Percentiles rank a stretch among this genome's conserved stretches.
Conservation (phyloP, 1,140 invertebrate species). For the Drosophila repleta region DNA sequence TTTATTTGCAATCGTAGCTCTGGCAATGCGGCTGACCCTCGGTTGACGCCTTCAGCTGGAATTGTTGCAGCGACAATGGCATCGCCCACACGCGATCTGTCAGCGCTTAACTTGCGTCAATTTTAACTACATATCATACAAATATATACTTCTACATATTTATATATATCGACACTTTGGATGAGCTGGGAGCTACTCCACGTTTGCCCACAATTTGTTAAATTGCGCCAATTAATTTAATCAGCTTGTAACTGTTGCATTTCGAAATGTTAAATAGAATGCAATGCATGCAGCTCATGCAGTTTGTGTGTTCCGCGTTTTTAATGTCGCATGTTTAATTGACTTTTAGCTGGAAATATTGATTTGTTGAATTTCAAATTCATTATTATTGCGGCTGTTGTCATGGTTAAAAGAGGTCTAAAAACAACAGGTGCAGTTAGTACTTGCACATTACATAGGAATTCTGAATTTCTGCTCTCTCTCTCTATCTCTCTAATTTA, state of each 20-base stretch:
- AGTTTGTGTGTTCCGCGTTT: conserved; percentile 53
- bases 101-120: conserved; percentile 23
- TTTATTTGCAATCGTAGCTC: conserved; percentile 61
- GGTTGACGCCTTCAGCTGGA: conserved; percentile 48
- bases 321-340: conserved; percentile 56
- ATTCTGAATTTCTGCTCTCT: neutral
- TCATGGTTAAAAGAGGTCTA: neutral
- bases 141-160: conserved; percentile 19
- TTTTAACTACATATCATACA: conserved; percentile 16
- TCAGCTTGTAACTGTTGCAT: conserved; percentile 41
- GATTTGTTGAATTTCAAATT: conserved; percentile 71
- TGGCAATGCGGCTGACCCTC: conserved; percentile 58
- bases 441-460: neutral
- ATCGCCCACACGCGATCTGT: conserved; percentile 68
- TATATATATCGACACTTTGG: neutral
- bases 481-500: too few species aligned
- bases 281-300: conserved; percentile 51
- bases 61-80: conserved; percentile 28
- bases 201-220: conserved; percentile 33
- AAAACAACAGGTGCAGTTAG: too few species aligned
- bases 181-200: neutral
- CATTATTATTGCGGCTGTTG: conserved; percentile 18
- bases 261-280: conserved; percentile 52
- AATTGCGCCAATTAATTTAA: conserved; percentile 75
- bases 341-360: conserved; percentile 47